phyloP scores from a whole-genome alignment of 2,113 vertebrate genomes.

The Galbula dea region DNA sequence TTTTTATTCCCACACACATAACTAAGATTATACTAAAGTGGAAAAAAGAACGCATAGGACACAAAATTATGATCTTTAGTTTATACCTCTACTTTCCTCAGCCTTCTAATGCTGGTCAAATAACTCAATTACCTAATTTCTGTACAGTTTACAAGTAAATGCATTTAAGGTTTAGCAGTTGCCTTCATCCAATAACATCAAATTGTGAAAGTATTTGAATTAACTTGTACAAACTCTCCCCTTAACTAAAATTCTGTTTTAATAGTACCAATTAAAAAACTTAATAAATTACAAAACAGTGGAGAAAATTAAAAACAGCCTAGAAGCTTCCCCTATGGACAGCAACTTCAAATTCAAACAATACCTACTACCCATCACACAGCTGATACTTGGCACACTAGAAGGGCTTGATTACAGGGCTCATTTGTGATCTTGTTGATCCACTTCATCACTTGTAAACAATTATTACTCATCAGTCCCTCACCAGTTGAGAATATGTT shows the following conservation, averaged over 20 bases:
- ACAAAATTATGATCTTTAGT: background rate
- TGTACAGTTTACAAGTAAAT: background rate
- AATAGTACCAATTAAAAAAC: background rate
- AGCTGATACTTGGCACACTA: background rate
- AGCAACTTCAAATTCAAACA: background rate
- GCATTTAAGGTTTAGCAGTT: background rate
- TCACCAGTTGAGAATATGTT: background rate
- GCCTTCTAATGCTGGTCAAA: background rate
- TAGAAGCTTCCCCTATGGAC: background rate
- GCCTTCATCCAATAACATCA: background rate
- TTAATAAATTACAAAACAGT: background rate
- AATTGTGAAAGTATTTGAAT: background rate
- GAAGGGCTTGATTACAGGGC: background rate
- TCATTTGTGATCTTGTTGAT: background rate
- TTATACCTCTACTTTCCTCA: background rate
- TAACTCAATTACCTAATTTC: background rate
- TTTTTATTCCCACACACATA: background rate
- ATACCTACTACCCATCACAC: background rate
- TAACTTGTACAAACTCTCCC: background rate
- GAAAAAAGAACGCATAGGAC: background rate
- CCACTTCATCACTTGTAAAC: background rate
- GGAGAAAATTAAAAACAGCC: background rate
- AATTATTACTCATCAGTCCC: background rate
- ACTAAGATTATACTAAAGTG: background rate
- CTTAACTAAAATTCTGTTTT: background rate